Conservation (phyloP, 2,113 vertebrate genomes). For the Platichthys flesus region DNA sequence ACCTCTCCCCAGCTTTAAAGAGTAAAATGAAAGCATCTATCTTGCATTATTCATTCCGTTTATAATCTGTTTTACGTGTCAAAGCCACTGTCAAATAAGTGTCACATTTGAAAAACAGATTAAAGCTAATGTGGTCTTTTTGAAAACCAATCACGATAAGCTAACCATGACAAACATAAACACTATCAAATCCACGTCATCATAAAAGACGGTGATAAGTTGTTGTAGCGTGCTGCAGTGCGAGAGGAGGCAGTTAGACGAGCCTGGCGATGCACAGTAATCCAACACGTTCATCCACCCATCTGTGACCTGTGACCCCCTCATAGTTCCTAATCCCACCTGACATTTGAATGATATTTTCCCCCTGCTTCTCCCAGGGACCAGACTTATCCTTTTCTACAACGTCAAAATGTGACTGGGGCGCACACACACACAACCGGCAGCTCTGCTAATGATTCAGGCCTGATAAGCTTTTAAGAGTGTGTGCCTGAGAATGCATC, state of each 20-base stretch:
- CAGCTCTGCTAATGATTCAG: slow-evolving; percentile 39
- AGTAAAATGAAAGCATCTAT: not conserved
- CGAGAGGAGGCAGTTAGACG: not conserved
- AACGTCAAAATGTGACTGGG: slow-evolving; percentile 14
- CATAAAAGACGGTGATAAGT: not conserved
- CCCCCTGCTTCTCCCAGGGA: slow-evolving; percentile 35
- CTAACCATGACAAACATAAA: slow-evolving; percentile 12
- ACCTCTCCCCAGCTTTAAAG: not conserved
- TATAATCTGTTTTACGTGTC: not conserved
- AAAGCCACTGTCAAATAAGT: not conserved
- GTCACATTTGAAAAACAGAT: not conserved
- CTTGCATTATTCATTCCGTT: not conserved
- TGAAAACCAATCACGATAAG: slow-evolving; percentile 6
- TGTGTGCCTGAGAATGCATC: slow-evolving; percentile 43
- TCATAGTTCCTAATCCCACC: slow-evolving; percentile 45
- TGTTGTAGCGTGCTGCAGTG: slow-evolving; percentile 8
- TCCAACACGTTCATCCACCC: slow-evolving; percentile 40
- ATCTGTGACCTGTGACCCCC: slow-evolving; percentile 43
- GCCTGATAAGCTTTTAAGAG: slow-evolving; percentile 52
- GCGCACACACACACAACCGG: slow-evolving; percentile 29
- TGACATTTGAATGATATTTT: slow-evolving; percentile 75
- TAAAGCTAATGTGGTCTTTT: slow-evolving; percentile 17
- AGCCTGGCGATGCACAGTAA: slow-evolving; percentile 20
- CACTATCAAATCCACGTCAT: not conserved
- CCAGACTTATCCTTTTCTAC: slow-evolving; percentile 22